Base-by-base conservation (phyloP, 2,113 vertebrate genomes). In the Lophochroa leadbeateri region DNA sequence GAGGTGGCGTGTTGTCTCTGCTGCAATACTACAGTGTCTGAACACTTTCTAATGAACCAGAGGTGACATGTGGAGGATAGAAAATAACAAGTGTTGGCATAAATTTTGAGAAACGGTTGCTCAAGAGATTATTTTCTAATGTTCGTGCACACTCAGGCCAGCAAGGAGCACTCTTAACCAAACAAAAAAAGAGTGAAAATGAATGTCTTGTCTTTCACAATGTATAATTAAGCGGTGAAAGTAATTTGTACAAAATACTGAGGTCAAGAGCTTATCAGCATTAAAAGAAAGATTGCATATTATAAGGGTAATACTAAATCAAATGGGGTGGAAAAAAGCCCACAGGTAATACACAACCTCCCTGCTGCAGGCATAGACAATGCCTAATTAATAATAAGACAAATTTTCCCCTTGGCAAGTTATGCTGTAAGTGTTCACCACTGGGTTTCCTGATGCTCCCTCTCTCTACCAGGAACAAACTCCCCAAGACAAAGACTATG, bases 81-180 rank as follows among this genome's bases (percentile, higher is more conserved):
- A 10, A 60, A 86, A 68, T 58, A 72, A 63, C 10, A 86, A 70
- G 10, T 47, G 46, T 41, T 70, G 76, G n/a, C 79, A 79, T 31
- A n/a, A 52, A 39, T 81, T 91, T 57, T 82, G 86, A 85, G 70
- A 86, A 95, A 65, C 24, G 11, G 15, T 69, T 68, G 43, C 80
- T 67, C 29, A 44, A 55, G 61, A 87, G 41, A 94, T 88, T 92
- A 69, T 95, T 79, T 94, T 91, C 71, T 82, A 70, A 94, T 70
- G 28, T 57, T 96, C 46, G 27, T 75, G 41, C 23, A 46, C 27
- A 43, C 69, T 79, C 46, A 37, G 21, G 74, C 28, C 69, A 95
- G 17, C 31, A 78, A 90, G 63, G 19, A 94, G 79, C 12, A 53
- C 21, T 68, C 58, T 75, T 71, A 82, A 44, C 21, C 11, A 77